Evolutionary conservation across 2,888 invertebrate species (phyloP).

Genomic region (Tenthredo scrophulariae): DNA sequence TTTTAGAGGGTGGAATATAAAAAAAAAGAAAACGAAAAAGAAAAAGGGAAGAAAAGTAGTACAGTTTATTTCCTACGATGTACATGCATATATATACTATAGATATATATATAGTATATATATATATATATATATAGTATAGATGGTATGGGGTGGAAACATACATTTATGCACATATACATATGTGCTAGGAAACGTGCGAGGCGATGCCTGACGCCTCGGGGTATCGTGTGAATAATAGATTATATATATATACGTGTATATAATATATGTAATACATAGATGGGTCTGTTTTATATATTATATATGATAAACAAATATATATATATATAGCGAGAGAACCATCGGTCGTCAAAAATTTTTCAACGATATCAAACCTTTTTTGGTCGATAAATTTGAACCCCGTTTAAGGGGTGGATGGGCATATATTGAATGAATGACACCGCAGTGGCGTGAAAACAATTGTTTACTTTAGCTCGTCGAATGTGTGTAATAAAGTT

Average conservation of each 20-base stretch:
- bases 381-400: neutral
- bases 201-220: neutral
- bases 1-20: neutral
- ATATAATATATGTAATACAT: neutral
- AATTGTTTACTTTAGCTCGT: conserved; percentile 22
- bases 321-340: no score
- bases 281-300: no score
- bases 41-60: neutral
- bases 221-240: neutral
- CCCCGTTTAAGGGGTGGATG: neutral
- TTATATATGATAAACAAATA: no score
- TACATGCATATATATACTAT: neutral
- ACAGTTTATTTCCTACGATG: neutral
- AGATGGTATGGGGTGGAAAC: no score
- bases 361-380: neutral
- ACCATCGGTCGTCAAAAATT: no score
- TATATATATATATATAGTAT: no score
- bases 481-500: conserved; percentile 14
- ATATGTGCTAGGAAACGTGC: no score
- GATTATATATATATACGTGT: neutral
- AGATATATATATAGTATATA: no score
- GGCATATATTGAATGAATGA: neutral
- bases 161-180: no score
- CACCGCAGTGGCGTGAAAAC: neutral
- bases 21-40: neutral